Evolutionary conservation across 2,888 invertebrate genomes (phyloP), one percentile per base, ranked within the genome.

Genomic region (Mylabris sibirica): DNA sequence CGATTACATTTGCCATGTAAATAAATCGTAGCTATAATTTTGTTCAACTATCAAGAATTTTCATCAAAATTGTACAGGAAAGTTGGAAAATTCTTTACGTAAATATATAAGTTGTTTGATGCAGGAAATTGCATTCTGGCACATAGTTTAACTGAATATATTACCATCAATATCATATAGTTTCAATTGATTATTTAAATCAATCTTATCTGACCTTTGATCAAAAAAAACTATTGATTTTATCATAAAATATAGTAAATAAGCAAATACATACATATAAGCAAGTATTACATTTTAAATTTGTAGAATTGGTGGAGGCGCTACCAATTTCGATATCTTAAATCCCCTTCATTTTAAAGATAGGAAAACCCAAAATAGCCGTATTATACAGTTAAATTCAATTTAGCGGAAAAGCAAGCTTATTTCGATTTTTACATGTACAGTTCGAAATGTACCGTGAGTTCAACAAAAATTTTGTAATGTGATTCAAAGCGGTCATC

Each of bases 61-160:
- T 22, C 24, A 57, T 57, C 57, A 57, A 57, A 30, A 24, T 57
- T 0, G 57, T 22, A 57, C 11, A 14, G 49, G 61, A 61, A 53
- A 41, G 24, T 57, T 59, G 49, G 35, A 34, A 67, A 57, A 64
- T 60, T 60, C 60, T 64, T 53, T 44, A 30, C 53, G 30, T 38
- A 61, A 67, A 63, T 59, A 41, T 63, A 49, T 30, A 30, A 30
- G 30, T 30, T 30, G 34, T 24, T 57, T 24, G 62, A 59, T 59
- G 61, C 60, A 12, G 44, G 14, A 66, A 63, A 63, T 63, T 66
- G 59, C 66, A 63, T 63, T 63, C 63, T 53, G 41, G 20, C 57
- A 34, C n/a, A 30, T 35, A 59, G 22, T 63, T 38, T 63, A 14
- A 49, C 17, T 38, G 38, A 62, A 62, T 63, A 59, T 63, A 63